These are phyloP conservation scores for Pangasius krempfi DNA, from an alignment of 2,797 vertebrate species.

Conservation along the genomic window DNA sequence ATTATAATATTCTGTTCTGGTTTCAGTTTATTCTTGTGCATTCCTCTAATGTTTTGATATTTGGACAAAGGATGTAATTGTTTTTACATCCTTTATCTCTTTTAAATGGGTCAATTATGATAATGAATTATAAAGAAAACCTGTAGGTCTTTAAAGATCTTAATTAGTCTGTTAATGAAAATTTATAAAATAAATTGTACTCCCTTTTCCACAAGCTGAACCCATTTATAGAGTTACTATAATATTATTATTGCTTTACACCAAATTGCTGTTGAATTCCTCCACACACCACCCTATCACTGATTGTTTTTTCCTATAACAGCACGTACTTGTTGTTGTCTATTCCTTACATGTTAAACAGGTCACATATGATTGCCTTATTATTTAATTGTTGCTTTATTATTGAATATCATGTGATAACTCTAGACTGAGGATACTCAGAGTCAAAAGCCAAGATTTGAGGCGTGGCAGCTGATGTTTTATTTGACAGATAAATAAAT, in stretches of 20 bases:
- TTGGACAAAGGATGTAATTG: not conserved
- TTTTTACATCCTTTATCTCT: not conserved
- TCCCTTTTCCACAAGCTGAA: not conserved
- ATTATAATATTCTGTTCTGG: not conserved
- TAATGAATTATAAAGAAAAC: not conserved
- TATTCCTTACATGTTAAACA: not conserved
- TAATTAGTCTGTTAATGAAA: not conserved
- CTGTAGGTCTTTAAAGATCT: not conserved
- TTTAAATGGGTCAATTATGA: not conserved
- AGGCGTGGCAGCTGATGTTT: not conserved
- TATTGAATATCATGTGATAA: conserved; percentile 8
- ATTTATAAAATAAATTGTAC: not conserved
- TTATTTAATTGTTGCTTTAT: not conserved
- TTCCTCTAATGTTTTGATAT: not conserved
- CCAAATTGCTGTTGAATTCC: not conserved
- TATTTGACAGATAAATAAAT: not conserved
- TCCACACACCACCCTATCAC: not conserved
- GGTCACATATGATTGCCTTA: not conserved
- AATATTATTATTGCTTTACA: not conserved
- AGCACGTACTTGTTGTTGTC: not conserved
- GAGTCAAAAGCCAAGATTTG: not conserved
- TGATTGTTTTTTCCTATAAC: not conserved
- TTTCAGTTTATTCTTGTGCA: not conserved
- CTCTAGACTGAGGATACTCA: not conserved
- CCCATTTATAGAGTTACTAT: not conserved